These are phyloP conservation scores for Anastrepha obliqua DNA, from an alignment of 1,140 invertebrate genomes.

Conservation along the genomic window DNA sequence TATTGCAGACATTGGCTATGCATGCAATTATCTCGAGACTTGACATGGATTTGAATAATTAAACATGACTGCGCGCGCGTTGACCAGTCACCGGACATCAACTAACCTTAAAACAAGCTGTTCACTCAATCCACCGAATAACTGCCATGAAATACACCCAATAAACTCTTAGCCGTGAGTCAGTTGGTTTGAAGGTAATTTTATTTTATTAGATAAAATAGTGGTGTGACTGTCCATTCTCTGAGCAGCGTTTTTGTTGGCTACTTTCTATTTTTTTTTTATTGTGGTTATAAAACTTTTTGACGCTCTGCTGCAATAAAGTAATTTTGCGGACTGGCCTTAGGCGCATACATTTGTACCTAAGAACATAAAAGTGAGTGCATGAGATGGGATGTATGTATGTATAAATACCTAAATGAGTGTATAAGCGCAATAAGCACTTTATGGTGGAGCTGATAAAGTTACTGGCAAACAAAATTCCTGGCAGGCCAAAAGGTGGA, in stretches of 20 bases:
- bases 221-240: background rate
- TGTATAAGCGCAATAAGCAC: background rate
- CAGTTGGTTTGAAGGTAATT: slow-evolving; percentile 16
- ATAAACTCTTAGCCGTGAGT: slow-evolving; percentile 3
- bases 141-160: background rate
- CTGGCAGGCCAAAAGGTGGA: background rate
- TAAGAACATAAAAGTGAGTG: too few species aligned
- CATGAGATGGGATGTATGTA: background rate
- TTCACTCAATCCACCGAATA: background rate
- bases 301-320: slow-evolving; percentile 36
- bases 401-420: too few species aligned
- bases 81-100: slow-evolving; percentile 38
- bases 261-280: background rate
- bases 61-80: slow-evolving; percentile 61
- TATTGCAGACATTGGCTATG: slow-evolving; percentile 69
- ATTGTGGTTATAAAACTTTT: slow-evolving; percentile 44
- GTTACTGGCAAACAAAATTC: background rate
- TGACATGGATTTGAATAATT: slow-evolving; percentile 74
- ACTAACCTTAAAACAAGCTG: slow-evolving; percentile 18
- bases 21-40: slow-evolving; percentile 74
- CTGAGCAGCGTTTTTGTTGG: background rate
- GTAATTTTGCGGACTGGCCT: slow-evolving; percentile 1
- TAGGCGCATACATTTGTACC: background rate
- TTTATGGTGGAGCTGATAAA: background rate
- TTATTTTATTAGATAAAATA: slow-evolving; percentile 27